These are phyloP conservation scores for Ptychodera flava DNA, from an alignment of 35 echinoderm and acorn worm genomes.

Conservation along the genomic window DNA sequence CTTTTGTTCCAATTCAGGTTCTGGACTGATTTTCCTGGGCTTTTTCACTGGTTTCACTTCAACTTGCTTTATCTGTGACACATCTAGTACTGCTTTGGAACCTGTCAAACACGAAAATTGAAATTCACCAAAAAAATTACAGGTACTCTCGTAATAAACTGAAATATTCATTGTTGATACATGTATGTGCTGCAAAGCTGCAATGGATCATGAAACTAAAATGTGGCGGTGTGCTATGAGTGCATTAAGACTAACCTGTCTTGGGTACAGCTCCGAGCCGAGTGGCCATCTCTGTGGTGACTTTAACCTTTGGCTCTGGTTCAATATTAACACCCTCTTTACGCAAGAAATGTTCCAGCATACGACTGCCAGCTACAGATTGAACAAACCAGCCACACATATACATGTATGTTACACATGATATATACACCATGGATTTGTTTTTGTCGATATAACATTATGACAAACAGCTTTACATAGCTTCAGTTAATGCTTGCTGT, in stretches of 20 bases:
- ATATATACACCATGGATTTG: too few relatives aligned
- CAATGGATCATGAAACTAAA: too few relatives aligned
- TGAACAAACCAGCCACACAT: not conserved
- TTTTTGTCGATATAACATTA: too few relatives aligned
- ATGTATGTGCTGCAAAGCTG: too few relatives aligned
- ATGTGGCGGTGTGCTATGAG: too few relatives aligned
- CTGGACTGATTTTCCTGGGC: not conserved
- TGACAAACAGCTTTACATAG: too few relatives aligned
- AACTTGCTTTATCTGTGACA: not conserved
- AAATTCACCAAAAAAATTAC: too few relatives aligned
- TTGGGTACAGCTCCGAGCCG: constrained; percentile 85
- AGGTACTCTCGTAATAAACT: too few relatives aligned
- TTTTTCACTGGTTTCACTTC: not conserved
- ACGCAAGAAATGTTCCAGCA: constrained; percentile 98
- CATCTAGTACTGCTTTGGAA: not conserved
- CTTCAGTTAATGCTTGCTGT: too few relatives aligned
- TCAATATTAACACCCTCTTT: constrained; percentile 77
- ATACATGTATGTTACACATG: too few relatives aligned
- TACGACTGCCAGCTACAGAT: constrained; percentile 78
- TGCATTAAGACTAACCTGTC: constrained; percentile 52
- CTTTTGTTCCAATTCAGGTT: not conserved
- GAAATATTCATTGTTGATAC: too few relatives aligned
- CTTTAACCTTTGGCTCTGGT: constrained; percentile 52
- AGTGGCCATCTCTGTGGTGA: constrained; percentile 86
- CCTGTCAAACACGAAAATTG: too few relatives aligned